Conservation (phyloP, 1,140 invertebrate species). For the Penaeus vannamei region DNA sequence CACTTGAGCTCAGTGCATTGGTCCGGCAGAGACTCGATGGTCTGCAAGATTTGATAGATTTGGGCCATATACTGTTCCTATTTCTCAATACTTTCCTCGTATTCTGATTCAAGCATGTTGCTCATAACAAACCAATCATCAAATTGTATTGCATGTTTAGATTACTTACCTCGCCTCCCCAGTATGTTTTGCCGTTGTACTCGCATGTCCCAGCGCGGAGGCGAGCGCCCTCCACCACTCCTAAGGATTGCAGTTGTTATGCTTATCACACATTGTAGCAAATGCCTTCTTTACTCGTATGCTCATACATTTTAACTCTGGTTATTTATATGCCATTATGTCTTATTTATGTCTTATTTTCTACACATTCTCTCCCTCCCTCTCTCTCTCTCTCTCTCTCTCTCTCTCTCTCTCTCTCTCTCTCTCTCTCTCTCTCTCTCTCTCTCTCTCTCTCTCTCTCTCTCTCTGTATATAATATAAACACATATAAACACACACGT, state of each 20-base stretch:
- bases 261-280: too few species aligned
- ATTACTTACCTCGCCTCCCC: background rate
- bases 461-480: too few species aligned
- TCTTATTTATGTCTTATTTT: too few species aligned
- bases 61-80: background rate
- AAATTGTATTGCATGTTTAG: background rate
- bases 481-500: too few species aligned
- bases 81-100: background rate
- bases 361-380: too few species aligned
- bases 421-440: too few species aligned
- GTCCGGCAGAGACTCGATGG: background rate
- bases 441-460: too few species aligned
- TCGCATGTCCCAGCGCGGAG: background rate
- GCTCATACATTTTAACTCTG: too few species aligned
- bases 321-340: too few species aligned
- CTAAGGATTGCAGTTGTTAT: background rate
- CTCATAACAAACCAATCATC: background rate
- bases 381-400: too few species aligned
- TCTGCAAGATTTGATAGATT: background rate
- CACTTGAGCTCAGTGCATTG: slow-evolving; percentile 1
- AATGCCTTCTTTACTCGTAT: too few species aligned
- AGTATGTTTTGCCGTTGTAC: background rate
- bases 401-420: too few species aligned
- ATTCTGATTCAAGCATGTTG: background rate
- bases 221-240: background rate